Evolutionary conservation across 1,140 invertebrate genomes (phyloP), one percentile per base, ranked within the genome.

Genomic region (Papilio polytes): DNA sequence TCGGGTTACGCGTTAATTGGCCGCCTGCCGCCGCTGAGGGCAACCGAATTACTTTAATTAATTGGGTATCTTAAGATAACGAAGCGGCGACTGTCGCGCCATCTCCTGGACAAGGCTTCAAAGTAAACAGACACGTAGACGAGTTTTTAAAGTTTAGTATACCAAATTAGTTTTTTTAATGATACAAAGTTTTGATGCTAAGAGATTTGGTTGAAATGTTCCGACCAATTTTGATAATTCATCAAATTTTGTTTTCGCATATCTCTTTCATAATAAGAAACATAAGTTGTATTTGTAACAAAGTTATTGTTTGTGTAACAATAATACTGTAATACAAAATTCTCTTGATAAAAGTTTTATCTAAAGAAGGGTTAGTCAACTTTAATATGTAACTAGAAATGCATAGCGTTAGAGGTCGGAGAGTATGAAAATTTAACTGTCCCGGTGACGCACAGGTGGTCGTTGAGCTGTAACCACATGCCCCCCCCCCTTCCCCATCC

Each of bases 371-470:
- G 15, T 70, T 31, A 15, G 20, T 1, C 22, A 26, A 46, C 72
- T 74, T 46, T 36, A 41, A 7, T 10, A 44, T 12, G 72, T 6
- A 20, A 20, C 18, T 44, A 36, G 20, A 44, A n/a, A 44, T 74
- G 72, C 46, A 74, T 41, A n/a, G 18, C 44, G 59, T 20, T 3
- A 26, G 13, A 66, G 51, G 76, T 80, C 78, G 80, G 80, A 81
- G n/a, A 74, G 73, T 81, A 87, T 88, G 86, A 84, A 88, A 87
- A 85, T 84, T 85, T 86, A 82, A 82, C 76, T 80, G 81, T 59
- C 79, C 74, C 80, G 80, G 72, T 80, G 79, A 83, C 89, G 10
- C 85, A 90, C 87, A 89, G 89, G 89, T 90, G 87, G 89, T 86
- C 85, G 88, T 86, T 89, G 87, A 87, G 87, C 85, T 89, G 41